A percentile compares a stretch with the other conserved stretches of the same genome.
Conservation (phyloP, 2,888 invertebrate species). For the Hedya salicella region DNA sequence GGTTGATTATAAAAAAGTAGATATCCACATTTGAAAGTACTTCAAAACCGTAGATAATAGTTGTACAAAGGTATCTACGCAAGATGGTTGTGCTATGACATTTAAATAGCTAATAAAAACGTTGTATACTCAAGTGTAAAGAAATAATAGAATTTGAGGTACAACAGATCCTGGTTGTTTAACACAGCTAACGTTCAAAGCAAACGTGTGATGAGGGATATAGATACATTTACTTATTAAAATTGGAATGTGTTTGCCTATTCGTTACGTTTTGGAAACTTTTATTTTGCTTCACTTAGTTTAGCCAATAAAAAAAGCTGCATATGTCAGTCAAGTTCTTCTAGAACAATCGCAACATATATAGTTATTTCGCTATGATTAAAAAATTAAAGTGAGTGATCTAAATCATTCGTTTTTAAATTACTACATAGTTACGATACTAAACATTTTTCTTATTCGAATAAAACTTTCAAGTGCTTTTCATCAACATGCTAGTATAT, state of each 20-base stretch:
- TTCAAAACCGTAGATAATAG: not conserved
- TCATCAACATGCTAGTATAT: no score
- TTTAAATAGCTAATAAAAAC: slow-evolving; percentile 62
- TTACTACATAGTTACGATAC: no score
- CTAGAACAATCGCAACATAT: no score
- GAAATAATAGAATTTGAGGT: slow-evolving; percentile 20
- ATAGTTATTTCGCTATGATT: no score
- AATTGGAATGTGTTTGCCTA: slow-evolving; percentile 16
- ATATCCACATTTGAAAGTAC: slow-evolving; percentile 16
- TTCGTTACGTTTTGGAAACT: not conserved
- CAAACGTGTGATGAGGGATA: slow-evolving; percentile 15
- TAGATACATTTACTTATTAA: slow-evolving; percentile 21
- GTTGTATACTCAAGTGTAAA: slow-evolving; percentile 62
- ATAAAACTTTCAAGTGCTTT: no score
- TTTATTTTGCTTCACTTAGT: not conserved
- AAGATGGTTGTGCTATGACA: slow-evolving; percentile 20
- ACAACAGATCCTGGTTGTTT: slow-evolving; percentile 11
- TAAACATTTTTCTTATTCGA: no score
- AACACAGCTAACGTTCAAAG: slow-evolving; percentile 9
- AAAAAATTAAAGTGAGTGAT: no score
- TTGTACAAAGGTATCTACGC: not conserved
- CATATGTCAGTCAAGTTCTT: no score
- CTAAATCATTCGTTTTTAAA: no score
- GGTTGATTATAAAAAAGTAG: slow-evolving; percentile 45
- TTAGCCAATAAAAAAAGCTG: no score